Base-by-base conservation (phyloP, 1,140 invertebrate species). In the Mycetomoellerius zeteki region DNA sequence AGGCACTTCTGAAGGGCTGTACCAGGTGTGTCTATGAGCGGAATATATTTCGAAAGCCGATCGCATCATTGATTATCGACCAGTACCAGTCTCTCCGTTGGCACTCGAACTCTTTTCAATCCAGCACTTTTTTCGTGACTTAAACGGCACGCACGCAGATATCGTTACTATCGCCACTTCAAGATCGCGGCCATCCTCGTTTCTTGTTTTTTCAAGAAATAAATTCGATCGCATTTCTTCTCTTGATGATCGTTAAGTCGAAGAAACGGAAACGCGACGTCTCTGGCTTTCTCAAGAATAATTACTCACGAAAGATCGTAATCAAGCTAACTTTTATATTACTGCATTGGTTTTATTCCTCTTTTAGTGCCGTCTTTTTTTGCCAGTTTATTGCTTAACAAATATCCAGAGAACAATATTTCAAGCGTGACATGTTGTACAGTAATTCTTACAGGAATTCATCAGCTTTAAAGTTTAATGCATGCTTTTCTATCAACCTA, bases 51-150 rank as follows among this genome's bases (percentile, higher is more conserved):
- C 27, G n/a, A 52, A 52, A 85, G 62, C 75, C 85, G 62, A 86
- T 88, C 47, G 27, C 60, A 50, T 71, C 62, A 90, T 90, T 73
- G 88, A 90, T 88, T 90, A 88, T 89, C 86, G 88, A 72, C n/a
- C 69, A 60, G 86, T 89, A 81, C 86, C 71, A 90, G 54, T 67
- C 81, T 80, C 43, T 62, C 75, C 73, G 86, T 72, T 90, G 88
- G 81, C 78, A 86, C 88, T 77, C 43, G 62, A 78, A 65, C 52
- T 75, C 16, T 84, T 58, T 86, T 86, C 78, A 88, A 88, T 77
- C 56, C 54, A 6, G 12, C 3, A 47, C 33, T 73, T 64, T 58
- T 86, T 89, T 37, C 85, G 65, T 89, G 85, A 86, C 58, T 72
- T 50, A 71, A n/a, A n/a, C 72, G 73, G 67, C 82, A 43, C 24